Evolutionary conservation across 2,797 vertebrate species (phyloP).

Genomic region (Amazona ochrocephala): DNA sequence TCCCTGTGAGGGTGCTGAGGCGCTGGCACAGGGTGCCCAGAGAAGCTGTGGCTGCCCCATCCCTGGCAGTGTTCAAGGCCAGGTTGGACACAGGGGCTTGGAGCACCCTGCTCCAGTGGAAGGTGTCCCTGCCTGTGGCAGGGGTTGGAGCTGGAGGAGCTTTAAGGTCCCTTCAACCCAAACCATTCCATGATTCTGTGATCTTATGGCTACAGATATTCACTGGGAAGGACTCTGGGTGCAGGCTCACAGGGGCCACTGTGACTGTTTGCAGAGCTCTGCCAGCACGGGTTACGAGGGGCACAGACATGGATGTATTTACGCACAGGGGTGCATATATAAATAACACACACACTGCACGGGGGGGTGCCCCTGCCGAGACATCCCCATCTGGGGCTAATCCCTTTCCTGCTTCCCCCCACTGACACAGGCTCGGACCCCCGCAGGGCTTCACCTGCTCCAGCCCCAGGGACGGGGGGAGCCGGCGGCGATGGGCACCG

Average conservation of each 20-base stretch:
- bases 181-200: background rate
- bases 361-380: background rate
- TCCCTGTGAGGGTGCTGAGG: too few relatives aligned
- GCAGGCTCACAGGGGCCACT: fast-evolving
- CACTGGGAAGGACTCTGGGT: background rate
- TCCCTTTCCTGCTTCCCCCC: background rate
- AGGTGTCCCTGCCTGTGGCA: too few relatives aligned
- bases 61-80: too few relatives aligned
- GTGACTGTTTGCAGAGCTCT: background rate
- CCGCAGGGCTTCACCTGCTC: background rate
- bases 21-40: too few relatives aligned
- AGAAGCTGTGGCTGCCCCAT: too few relatives aligned
- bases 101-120: too few relatives aligned
- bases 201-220: fast-evolving
- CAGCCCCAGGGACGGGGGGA: background rate
- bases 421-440: background rate
- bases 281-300: fast-evolving
- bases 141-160: too few relatives aligned
- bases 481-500: background rate
- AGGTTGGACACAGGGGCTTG: too few relatives aligned
- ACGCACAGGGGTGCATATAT: fast-evolving
- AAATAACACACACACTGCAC: fast-evolving
- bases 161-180: too few relatives aligned
- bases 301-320: fast-evolving
- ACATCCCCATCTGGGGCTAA: background rate